Percentiles rank a stretch among this genome's conserved stretches.
These are phyloP conservation scores for Automeris io DNA, from an alignment of 2,888 invertebrate species.

Conservation along the genomic window DNA sequence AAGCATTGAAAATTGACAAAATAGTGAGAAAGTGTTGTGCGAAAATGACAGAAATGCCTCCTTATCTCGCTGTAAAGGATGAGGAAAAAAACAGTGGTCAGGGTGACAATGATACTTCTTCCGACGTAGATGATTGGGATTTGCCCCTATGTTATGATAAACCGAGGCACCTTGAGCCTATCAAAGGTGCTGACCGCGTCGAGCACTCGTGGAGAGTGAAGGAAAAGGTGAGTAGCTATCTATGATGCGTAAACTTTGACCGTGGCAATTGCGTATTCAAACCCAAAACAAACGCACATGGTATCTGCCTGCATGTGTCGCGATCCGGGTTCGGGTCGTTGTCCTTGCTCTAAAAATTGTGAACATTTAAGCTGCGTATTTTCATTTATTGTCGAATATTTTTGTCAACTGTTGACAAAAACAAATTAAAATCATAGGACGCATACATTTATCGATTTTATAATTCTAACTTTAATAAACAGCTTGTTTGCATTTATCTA, in stretches of 20 bases:
- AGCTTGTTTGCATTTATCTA: too few relatives aligned
- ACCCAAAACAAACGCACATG: constrained; percentile 70
- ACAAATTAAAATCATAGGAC: not conserved
- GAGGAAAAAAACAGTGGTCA: constrained; percentile 61
- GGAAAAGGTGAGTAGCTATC: constrained; percentile 82
- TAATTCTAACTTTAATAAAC: too few relatives aligned
- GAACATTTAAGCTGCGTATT: not conserved
- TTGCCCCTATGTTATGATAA: constrained; percentile 84
- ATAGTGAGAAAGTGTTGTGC: constrained; percentile 44
- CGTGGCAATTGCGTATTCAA: constrained; percentile 36
- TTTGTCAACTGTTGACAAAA: not conserved
- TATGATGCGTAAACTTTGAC: constrained; percentile 16
- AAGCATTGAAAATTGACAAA: constrained; percentile 34
- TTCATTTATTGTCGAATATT: not conserved
- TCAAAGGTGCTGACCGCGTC: constrained; percentile 77
- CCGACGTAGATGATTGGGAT: constrained; percentile 79
- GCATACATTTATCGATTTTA: too few relatives aligned
- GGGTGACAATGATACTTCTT: constrained; percentile 57
- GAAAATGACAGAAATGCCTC: constrained; percentile 75
- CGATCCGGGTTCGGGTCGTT: constrained; percentile 9
- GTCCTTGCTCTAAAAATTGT: constrained; percentile 12
- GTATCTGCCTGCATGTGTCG: constrained; percentile 12
- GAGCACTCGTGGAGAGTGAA: constrained; percentile 96
- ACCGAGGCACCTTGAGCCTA: constrained; percentile 75
- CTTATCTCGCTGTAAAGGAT: constrained; percentile 66